phyloP scores from a whole-genome alignment of 2,888 invertebrate genomes.

The Hypomecis punctinalis region DNA sequence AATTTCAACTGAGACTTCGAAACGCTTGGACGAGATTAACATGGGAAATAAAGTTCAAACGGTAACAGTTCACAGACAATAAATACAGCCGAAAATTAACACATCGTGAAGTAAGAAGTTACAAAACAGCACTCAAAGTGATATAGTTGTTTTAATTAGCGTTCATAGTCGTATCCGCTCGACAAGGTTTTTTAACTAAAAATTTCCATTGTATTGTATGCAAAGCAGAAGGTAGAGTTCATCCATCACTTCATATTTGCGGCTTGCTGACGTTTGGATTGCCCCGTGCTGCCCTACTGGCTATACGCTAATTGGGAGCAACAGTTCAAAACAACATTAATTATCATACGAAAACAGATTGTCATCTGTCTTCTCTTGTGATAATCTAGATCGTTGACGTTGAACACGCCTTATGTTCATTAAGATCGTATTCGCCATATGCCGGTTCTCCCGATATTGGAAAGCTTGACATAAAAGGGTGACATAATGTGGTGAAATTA shows the following conservation, averaged over 20 bases:
- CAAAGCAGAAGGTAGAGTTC: slow-evolving; percentile 72
- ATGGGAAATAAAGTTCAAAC: slow-evolving; percentile 36
- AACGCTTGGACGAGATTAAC: slow-evolving; percentile 40
- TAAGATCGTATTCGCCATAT: slow-evolving; percentile 36
- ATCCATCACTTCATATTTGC: slow-evolving; percentile 83
- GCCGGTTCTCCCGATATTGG: slow-evolving; percentile 7
- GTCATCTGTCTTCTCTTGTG: slow-evolving; percentile 40
- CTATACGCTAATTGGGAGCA: slow-evolving; percentile 49
- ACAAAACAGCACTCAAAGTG: slow-evolving; percentile 72
- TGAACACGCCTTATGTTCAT: slow-evolving; percentile 31
- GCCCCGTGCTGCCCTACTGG: slow-evolving; percentile 63
- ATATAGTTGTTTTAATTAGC: slow-evolving; percentile 79
- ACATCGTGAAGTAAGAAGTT: slow-evolving; percentile 61
- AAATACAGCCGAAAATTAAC: slow-evolving; percentile 62
- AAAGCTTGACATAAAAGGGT: neutral
- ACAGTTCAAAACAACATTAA: slow-evolving; percentile 40
- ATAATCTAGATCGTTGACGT: slow-evolving; percentile 36
- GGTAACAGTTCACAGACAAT: slow-evolving; percentile 56
- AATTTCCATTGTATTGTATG: slow-evolving; percentile 84
- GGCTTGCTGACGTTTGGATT: slow-evolving; percentile 63
- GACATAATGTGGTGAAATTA: slow-evolving; percentile 1
- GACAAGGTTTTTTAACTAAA: slow-evolving; percentile 64
- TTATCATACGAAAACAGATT: slow-evolving; percentile 39
- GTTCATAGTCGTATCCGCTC: slow-evolving; percentile 74
- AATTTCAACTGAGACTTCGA: slow-evolving; percentile 27